phyloP scores from a whole-genome alignment of 2,113 vertebrate species.

The Noturus placidus region DNA sequence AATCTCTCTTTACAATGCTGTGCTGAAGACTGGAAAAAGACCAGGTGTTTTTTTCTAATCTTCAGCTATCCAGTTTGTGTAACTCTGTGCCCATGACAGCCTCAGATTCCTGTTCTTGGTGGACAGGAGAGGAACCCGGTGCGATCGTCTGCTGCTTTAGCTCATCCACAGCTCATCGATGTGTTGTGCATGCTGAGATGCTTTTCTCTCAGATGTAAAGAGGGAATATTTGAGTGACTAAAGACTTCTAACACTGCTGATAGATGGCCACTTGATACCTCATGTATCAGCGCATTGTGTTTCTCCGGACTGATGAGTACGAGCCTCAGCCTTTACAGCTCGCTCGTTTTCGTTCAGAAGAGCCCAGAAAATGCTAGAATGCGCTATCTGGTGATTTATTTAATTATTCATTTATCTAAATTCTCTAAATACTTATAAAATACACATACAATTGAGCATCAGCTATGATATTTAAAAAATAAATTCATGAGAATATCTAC shows the following conservation, averaged over 20 bases:
- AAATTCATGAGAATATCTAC: neutral
- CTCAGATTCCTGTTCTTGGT: no score
- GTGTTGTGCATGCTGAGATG: neutral
- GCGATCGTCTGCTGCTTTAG: neutral
- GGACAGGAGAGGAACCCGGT: no score
- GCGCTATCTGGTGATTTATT: neutral
- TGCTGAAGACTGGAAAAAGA: no score
- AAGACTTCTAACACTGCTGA: neutral
- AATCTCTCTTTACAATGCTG: no score
- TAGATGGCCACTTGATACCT: conserved; percentile 34
- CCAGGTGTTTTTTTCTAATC: no score
- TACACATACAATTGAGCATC: no score
- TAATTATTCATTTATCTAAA: neutral
- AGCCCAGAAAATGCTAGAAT: conserved; percentile 31
- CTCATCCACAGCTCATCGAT: neutral
- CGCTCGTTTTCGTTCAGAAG: conserved; percentile 30
- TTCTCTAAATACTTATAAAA: neutral
- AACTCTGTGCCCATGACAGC: no score
- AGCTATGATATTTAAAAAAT: neutral
- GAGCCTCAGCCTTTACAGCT: conserved; percentile 37
- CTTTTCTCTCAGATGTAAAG: no score
- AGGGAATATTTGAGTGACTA: no score
- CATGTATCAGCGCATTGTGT: conserved; percentile 31
- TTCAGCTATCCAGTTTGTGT: no score
- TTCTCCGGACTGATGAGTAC: conserved; percentile 36